Evolutionary conservation across 2,113 vertebrate genomes (phyloP).

Genomic region (Ceuthmochares aereus): DNA sequence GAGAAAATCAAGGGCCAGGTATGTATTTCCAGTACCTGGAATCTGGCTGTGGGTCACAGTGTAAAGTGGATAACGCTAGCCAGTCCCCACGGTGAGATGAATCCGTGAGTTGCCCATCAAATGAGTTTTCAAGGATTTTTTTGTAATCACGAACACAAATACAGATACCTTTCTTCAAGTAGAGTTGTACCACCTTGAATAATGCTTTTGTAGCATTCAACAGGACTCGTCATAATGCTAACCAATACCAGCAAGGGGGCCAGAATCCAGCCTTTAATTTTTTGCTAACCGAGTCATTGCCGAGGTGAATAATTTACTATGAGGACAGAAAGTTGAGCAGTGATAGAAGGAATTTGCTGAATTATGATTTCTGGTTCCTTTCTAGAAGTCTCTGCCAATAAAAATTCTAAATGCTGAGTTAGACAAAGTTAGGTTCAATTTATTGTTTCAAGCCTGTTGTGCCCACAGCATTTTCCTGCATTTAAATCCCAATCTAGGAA

Average conservation of each 20-base stretch:
- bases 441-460: constrained; percentile 28
- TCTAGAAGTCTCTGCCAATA: constrained; percentile 17
- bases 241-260: not conserved
- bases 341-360: constrained; percentile 59
- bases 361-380: constrained; percentile 30
- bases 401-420: constrained; percentile 39
- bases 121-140: not conserved
- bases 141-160: not conserved
- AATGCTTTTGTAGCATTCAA: not conserved
- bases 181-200: not conserved
- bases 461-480: constrained; percentile 25
- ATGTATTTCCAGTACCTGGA: not conserved
- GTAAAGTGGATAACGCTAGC: not conserved
- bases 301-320: constrained; percentile 26
- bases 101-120: not conserved
- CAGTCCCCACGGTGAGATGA: not conserved
- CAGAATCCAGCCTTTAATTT: not conserved
- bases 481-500: not conserved
- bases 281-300: constrained; percentile 3
- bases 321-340: not conserved
- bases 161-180: rapidly evolving
- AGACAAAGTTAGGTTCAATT: not conserved
- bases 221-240: not conserved
- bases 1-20: not conserved
- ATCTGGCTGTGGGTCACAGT: not conserved